phyloP scores from a whole-genome alignment of 2,113 vertebrate genomes.

The Benitochromis conjunctus region DNA sequence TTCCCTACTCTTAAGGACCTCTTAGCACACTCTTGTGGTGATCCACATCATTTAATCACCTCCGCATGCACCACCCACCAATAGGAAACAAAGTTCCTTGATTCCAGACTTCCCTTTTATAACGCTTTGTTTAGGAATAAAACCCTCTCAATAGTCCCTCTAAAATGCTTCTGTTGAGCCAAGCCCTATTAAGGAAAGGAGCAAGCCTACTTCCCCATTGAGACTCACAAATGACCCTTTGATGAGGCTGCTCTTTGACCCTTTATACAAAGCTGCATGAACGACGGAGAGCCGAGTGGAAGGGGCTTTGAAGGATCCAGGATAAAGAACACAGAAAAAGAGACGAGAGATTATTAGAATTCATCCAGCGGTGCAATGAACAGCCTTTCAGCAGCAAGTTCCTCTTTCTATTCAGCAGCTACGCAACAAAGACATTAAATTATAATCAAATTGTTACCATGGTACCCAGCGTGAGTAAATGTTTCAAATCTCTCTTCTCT shows the following conservation, averaged over 20 bases:
- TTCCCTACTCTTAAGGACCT: constrained; percentile 14
- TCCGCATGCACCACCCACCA: constrained; percentile 1
- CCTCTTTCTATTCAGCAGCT: constrained; percentile 62
- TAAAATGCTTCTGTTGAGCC: constrained; percentile 9
- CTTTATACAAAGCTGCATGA: constrained; percentile 47
- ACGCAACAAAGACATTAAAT: constrained; percentile 69
- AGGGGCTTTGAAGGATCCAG: constrained; percentile 10
- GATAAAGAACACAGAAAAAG: constrained; percentile 39
- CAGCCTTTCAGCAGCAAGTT: constrained; percentile 61
- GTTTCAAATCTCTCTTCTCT: constrained; percentile 40
- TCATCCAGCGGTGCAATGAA: constrained; percentile 60
- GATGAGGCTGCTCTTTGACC: constrained; percentile 62
- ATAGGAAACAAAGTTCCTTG: constrained; percentile 54
- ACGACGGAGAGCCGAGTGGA: not conserved
- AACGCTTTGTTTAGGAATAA: constrained; percentile 47
- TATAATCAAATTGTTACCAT: constrained; percentile 69
- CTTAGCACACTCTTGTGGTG: constrained; percentile 31
- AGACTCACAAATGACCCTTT: constrained; percentile 59
- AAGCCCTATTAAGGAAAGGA: constrained; percentile 36
- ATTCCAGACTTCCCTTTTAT: constrained; percentile 49
- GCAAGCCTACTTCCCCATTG: constrained; percentile 25
- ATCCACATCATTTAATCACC: not conserved
- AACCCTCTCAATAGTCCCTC: constrained; percentile 14
- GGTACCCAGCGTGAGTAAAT: constrained; percentile 51
- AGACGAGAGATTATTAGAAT: constrained; percentile 63